Conservation (phyloP, 2,888 invertebrate species). For the Escarpia spicata region DNA sequence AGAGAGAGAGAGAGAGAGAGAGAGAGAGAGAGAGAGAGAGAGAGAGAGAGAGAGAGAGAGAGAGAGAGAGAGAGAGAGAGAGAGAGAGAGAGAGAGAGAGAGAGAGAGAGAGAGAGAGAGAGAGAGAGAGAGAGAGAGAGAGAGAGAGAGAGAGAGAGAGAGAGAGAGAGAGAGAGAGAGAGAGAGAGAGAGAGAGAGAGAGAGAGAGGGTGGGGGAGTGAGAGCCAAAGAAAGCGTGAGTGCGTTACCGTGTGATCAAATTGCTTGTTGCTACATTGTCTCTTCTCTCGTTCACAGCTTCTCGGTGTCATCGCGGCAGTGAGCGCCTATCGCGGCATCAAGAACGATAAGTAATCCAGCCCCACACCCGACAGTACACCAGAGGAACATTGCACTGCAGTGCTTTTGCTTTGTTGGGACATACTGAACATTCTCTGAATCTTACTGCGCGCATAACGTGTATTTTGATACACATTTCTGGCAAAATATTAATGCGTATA, state of each 20-base stretch:
- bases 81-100: too few species aligned
- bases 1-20: too few species aligned
- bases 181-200: too few species aligned
- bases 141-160: too few species aligned
- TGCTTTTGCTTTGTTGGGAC: not conserved
- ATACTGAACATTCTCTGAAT: not conserved
- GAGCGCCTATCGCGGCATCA: slow-evolving; percentile 3
- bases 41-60: too few species aligned
- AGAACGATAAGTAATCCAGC: not conserved
- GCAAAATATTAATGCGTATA: not conserved
- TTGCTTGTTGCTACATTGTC: not conserved
- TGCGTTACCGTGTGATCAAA: not conserved
- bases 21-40: too few species aligned
- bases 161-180: too few species aligned
- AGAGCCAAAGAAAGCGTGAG: too few species aligned
- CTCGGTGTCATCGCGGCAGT: not conserved
- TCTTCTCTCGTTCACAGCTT: not conserved
- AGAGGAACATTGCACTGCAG: not conserved
- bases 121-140: too few species aligned
- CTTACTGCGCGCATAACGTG: not conserved
- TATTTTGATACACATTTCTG: not conserved
- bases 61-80: too few species aligned
- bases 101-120: too few species aligned
- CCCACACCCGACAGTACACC: not conserved
- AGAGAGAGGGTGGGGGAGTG: too few species aligned